Base-by-base conservation (phyloP, 1,140 invertebrate species). In the Lysiphlebus fabarum region DNA sequence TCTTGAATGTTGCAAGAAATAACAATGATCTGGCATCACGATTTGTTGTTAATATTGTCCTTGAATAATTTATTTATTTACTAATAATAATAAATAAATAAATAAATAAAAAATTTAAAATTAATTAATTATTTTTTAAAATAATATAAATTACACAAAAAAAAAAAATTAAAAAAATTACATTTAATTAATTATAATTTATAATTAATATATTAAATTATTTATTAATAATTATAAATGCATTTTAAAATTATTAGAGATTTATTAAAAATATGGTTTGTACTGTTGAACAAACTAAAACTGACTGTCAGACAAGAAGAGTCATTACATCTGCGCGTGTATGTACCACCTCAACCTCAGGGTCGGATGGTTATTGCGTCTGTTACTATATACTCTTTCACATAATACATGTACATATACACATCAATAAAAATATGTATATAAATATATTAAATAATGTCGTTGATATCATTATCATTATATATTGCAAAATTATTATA, bases 271-370 rank as follows among this genome's bases (percentile, higher is more conserved):
- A 34, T 51, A 11, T 36, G 11, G 49, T 51, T 51, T 51, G 36
- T 36, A 51, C 49, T 38, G 49, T 33, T 36, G 34, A 36, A 26
- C 17, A 26, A 26, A 38, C 38, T 14, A 36, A 51, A 51, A 51
- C 49, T 34, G 49, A 51, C 49, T 51, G 49, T 51, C 49, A n/a
- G 49, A 51, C 17, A 26, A 26, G 17, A 51, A 37, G 38, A 51
- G 34, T 51, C 36, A 34, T 51, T 51, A 51, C 34, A 51, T 14
- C 49, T 51, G 49, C 49, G 49, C 49, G 49, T 51, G 49, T 51
- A 11, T 51, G 49, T 51, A 51, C 48, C 48, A 50, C 49, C 49
- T 51, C 49, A 51, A 51, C 49, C 49, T 51, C 49, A 51, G 49
- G 49, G 49, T 51, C 49, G 49, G 38, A 51, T 37, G 11, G 49